These are phyloP conservation scores for Phortica okadai DNA, from an alignment of 2,888 invertebrate genomes.

Conservation along the genomic window DNA sequence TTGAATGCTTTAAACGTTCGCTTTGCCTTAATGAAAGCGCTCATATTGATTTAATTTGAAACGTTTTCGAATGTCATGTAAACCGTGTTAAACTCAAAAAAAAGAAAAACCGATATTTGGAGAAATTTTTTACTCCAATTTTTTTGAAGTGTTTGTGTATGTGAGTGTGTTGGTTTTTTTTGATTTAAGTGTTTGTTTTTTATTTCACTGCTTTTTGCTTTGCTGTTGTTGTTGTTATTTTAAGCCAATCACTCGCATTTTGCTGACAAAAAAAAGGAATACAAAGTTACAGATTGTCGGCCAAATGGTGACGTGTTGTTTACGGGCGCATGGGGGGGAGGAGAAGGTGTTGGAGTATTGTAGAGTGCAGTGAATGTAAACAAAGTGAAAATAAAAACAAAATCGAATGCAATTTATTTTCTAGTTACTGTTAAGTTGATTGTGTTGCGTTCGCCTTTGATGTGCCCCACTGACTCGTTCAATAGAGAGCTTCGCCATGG, in stretches of 20 bases:
- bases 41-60: neutral
- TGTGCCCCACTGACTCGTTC: neutral
- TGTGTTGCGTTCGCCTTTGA: conserved; percentile 43
- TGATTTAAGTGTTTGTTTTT: neutral
- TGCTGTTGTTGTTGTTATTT: neutral
- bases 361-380: conserved; percentile 1
- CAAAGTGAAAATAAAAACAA: conserved; percentile 48
- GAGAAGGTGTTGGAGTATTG: neutral
- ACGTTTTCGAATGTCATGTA: conserved; percentile 3
- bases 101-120: neutral
- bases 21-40: neutral
- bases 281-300: neutral
- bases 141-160: no score
- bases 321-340: neutral
- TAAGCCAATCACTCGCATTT: conserved; percentile 11
- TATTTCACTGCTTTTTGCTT: neutral
- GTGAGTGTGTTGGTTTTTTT: no score
- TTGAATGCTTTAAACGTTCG: neutral
- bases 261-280: neutral
- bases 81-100: neutral
- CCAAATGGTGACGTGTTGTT: neutral
- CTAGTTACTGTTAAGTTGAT: conserved; percentile 71
- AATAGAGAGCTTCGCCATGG: neutral
- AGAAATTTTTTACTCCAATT: neutral
- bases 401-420: conserved; percentile 71